phyloP scores from a whole-genome alignment of 2,888 invertebrate species.

The Drosophila koepferae region DNA sequence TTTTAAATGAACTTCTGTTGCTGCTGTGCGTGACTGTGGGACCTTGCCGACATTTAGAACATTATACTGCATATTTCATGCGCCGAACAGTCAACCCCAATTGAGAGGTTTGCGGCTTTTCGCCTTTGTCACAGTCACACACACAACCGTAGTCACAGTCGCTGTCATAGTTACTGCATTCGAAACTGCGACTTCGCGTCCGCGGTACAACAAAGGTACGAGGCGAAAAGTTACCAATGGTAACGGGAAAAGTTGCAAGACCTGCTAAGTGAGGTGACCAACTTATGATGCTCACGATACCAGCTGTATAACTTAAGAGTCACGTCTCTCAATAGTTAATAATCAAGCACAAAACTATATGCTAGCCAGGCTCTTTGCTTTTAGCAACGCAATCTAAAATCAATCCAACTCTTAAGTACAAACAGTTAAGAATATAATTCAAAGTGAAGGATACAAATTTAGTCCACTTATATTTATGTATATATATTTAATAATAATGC shows the following conservation, averaged over 20 bases:
- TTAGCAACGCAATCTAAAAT: constrained; percentile 7
- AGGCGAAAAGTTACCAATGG: constrained; percentile 5
- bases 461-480: too few species aligned
- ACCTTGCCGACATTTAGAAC: constrained; percentile 38
- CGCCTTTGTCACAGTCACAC: constrained; percentile 12
- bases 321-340: constrained; percentile 43
- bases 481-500: too few species aligned
- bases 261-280: constrained; percentile 26
- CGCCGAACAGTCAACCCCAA: constrained; percentile 21
- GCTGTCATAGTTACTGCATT: background rate
- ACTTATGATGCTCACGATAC: constrained; percentile 34
- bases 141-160: background rate
- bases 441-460: background rate
- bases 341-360: constrained; percentile 7
- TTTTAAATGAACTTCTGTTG: constrained; percentile 26
- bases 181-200: constrained; percentile 1
- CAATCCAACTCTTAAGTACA: constrained; percentile 13
- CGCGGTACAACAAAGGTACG: background rate
- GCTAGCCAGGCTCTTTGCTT: background rate
- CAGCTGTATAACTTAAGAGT: constrained; percentile 32
- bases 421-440: background rate
- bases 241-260: constrained; percentile 29
- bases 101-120: constrained; percentile 38
- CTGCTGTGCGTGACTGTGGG: constrained; percentile 31
- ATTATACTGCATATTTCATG: constrained; percentile 55